Conservation (phyloP, 37 sponge, comb jelly and placozoan genomes). For the Spongilla lacustris region DNA sequence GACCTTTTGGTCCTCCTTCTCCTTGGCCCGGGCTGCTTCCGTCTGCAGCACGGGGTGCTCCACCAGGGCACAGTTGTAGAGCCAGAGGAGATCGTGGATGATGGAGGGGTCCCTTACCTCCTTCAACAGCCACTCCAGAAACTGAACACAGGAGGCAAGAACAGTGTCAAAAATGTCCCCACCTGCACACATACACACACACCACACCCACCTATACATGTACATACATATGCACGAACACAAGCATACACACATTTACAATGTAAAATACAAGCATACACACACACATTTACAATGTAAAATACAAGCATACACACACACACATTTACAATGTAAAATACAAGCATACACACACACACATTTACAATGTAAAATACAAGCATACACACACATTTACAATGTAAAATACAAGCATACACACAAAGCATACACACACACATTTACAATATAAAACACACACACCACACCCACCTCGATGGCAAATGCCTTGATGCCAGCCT, state of each 20-base stretch:
- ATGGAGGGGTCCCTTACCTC: slow-evolving; percentile 55
- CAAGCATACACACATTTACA: too few species aligned
- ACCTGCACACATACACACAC: not conserved
- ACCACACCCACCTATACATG: not conserved
- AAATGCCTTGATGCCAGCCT: slow-evolving; percentile 60
- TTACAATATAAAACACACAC: not conserved
- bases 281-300: too few species aligned
- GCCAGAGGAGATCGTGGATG: slow-evolving; percentile 90
- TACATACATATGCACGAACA: not conserved
- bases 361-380: too few species aligned
- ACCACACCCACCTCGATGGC: slow-evolving; percentile 70
- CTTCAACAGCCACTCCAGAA: slow-evolving; percentile 75
- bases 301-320: not conserved
- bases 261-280: too few species aligned
- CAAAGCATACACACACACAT: not conserved
- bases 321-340: too few species aligned
- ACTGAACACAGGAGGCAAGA: slow-evolving; percentile 36
- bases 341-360: too few species aligned
- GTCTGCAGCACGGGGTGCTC: slow-evolving; percentile 67
- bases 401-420: too few species aligned
- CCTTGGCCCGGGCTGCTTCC: slow-evolving; percentile 45
- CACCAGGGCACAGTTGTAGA: slow-evolving; percentile 71
- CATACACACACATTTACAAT: too few species aligned
- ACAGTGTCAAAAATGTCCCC: not conserved
- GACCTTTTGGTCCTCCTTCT: slow-evolving; percentile 58